phyloP scores from a whole-genome alignment of 2,113 vertebrate genomes.

The Boleophthalmus pectinirostris region DNA sequence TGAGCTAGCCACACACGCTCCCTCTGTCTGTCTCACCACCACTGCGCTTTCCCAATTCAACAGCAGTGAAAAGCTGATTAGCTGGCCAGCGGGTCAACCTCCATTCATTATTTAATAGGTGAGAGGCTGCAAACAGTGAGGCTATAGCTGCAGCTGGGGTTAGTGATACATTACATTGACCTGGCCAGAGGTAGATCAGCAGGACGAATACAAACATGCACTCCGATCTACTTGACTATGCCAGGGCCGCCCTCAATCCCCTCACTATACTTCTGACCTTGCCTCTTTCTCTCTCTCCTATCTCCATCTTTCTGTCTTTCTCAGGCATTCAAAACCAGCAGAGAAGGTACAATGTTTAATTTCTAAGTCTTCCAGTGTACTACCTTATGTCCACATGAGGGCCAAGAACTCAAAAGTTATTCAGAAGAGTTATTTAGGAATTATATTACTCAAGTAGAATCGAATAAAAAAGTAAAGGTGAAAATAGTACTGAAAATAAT shows the following conservation, averaged over 20 bases:
- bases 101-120: slow-evolving; percentile 78
- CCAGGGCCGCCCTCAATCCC: slow-evolving; percentile 56
- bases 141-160: slow-evolving; percentile 51
- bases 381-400: not conserved
- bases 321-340: slow-evolving; percentile 49
- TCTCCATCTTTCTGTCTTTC: slow-evolving; percentile 42
- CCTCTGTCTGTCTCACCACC: slow-evolving; percentile 26
- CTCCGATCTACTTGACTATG: slow-evolving; percentile 58
- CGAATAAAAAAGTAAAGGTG: too few species aligned
- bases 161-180: slow-evolving; percentile 71
- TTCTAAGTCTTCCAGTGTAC: slow-evolving; percentile 36
- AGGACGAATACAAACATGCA: slow-evolving; percentile 65
- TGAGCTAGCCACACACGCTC: slow-evolving; percentile 29
- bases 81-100: slow-evolving; percentile 72
- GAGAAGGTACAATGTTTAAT: slow-evolving; percentile 37
- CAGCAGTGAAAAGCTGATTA: slow-evolving; percentile 72
- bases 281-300: slow-evolving; percentile 37
- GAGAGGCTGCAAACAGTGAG: slow-evolving; percentile 68
- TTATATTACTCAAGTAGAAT: not conserved
- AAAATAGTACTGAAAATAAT: not conserved
- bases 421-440: not conserved
- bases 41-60: slow-evolving; percentile 51
- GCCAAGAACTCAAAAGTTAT: not conserved
- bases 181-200: slow-evolving; percentile 60
- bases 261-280: slow-evolving; percentile 55